phyloP scores from a whole-genome alignment of 1,140 invertebrate genomes.

The Alviniconcha marisindica region DNA sequence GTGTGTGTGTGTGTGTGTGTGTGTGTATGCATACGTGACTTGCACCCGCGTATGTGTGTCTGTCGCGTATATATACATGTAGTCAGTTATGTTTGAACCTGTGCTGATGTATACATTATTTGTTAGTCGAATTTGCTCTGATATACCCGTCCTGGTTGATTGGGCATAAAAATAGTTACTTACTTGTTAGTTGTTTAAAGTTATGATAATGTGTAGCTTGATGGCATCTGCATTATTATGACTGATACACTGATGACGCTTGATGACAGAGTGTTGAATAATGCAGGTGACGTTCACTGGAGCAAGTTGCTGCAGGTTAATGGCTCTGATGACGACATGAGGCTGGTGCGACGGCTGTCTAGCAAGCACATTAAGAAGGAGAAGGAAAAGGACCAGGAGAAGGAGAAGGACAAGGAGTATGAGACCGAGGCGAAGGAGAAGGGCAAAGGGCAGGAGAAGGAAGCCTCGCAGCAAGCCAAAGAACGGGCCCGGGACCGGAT shows the following conservation, averaged over 20 bases:
- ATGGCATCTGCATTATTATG: background rate
- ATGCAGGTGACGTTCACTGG: slow-evolving; percentile 60
- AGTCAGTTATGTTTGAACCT: too few species aligned
- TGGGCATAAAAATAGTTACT: too few species aligned
- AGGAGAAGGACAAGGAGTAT: background rate
- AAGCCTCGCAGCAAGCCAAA: background rate
- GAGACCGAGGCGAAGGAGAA: too few species aligned
- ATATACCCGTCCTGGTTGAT: too few species aligned
- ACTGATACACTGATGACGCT: background rate
- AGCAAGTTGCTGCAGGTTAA: slow-evolving; percentile 59
- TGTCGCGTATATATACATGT: too few species aligned
- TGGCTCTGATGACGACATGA: slow-evolving; percentile 22
- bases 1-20: too few species aligned
- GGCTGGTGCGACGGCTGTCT: slow-evolving; percentile 29
- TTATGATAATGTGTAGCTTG: background rate
- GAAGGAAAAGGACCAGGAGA: background rate
- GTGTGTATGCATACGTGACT: too few species aligned
- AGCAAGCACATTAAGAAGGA: slow-evolving; percentile 18
- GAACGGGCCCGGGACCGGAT: background rate
- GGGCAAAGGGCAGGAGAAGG: background rate
- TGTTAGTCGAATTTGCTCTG: too few species aligned
- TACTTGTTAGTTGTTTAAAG: too few species aligned
- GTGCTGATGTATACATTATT: too few species aligned
- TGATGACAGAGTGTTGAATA: background rate
- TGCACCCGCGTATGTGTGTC: too few species aligned